phyloP scores from a whole-genome alignment of 2,797 vertebrate genomes.

The Acrossocheilus fasciatus region DNA sequence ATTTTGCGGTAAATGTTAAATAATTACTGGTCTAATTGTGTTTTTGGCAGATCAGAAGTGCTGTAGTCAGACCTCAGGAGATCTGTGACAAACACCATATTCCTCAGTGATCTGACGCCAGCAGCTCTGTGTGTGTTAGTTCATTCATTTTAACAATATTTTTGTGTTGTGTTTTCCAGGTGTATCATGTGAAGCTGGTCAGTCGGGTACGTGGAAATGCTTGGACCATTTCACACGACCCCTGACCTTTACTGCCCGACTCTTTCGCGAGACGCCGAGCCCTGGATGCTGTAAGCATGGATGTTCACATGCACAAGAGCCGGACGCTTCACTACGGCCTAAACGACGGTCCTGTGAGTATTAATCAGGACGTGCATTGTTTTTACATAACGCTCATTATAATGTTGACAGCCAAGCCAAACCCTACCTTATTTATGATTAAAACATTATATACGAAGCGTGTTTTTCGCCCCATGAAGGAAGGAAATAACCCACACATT shows the following conservation, averaged over 20 bases:
- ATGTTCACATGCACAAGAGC: slow-evolving; percentile 48
- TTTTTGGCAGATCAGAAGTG: neutral
- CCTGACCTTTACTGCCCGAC: slow-evolving; percentile 34
- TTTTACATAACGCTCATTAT: no score
- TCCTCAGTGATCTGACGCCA: slow-evolving; percentile 7
- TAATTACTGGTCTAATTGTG: neutral
- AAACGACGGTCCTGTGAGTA: slow-evolving; percentile 53
- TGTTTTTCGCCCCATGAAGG: neutral
- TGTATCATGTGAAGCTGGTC: slow-evolving; percentile 4
- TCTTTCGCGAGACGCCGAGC: neutral
- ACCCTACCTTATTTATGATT: neutral
- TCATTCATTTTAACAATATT: neutral
- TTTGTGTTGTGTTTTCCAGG: slow-evolving; percentile 29
- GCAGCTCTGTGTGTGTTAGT: neutral
- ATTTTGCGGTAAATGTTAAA: neutral
- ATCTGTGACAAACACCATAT: neutral
- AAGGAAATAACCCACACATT: neutral
- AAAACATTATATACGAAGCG: neutral
- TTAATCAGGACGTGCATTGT: neutral
- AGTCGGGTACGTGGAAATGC: slow-evolving; percentile 40
- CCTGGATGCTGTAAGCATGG: slow-evolving; percentile 49
- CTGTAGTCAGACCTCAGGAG: slow-evolving; percentile 15
- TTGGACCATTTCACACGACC: slow-evolving; percentile 27
- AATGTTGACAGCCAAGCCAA: neutral
- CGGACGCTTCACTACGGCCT: slow-evolving; percentile 41